Conservation (phyloP, 2,797 vertebrate species). For the Dipus sagitta region DNA sequence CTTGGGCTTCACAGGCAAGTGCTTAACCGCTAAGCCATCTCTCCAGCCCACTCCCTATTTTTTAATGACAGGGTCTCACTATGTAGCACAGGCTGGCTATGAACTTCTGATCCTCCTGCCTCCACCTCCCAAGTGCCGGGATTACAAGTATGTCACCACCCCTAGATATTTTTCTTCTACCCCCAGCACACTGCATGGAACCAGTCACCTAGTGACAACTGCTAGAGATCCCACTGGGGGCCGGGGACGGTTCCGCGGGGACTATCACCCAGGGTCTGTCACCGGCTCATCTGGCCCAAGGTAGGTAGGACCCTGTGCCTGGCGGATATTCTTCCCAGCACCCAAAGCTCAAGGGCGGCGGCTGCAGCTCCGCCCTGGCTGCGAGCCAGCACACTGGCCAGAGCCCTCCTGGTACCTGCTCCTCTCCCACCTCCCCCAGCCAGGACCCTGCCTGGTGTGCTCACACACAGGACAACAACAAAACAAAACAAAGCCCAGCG, state of each 20-base stretch:
- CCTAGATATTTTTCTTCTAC: background rate
- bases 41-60: background rate
- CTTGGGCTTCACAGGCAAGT: no score
- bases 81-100: background rate
- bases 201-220: background rate
- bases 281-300: background rate
- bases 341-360: background rate
- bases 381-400: fast-evolving
- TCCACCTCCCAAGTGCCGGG: background rate
- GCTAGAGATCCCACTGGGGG: background rate
- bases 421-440: background rate
- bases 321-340: background rate
- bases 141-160: background rate
- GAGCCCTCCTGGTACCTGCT: fast-evolving
- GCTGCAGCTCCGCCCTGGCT: background rate
- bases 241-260: background rate
- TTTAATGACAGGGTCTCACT: background rate
- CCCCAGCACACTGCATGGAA: background rate
- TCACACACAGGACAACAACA: fast-evolving
- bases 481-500: background rate
- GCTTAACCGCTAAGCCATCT: no score
- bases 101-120: background rate
- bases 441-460: background rate
- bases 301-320: no score
- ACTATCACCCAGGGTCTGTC: background rate